These are phyloP conservation scores for Istiophorus platypterus DNA, from an alignment of 2,113 vertebrate species.

Conservation along the genomic window DNA sequence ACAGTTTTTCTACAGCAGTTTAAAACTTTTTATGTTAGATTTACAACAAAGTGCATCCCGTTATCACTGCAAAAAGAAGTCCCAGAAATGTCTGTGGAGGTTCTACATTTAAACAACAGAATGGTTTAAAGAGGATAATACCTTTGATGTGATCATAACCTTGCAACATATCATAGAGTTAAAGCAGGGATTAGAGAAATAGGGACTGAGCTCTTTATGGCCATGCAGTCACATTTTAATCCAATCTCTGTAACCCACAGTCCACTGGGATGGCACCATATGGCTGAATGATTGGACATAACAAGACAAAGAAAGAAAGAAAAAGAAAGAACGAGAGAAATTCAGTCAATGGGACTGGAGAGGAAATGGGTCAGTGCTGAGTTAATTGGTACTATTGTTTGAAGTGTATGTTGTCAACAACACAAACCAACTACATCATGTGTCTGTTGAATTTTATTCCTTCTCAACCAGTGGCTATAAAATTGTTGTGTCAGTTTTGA, in stretches of 20 bases:
- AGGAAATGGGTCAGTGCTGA: slow-evolving; percentile 6
- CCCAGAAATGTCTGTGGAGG: background rate
- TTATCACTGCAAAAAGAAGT: background rate
- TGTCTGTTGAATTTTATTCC: background rate
- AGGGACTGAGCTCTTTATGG: slow-evolving; percentile 65
- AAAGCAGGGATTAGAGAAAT: slow-evolving; percentile 69
- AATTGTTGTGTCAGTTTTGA: background rate
- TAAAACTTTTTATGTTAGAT: background rate
- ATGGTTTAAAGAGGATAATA: slow-evolving; percentile 61
- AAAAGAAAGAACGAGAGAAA: background rate
- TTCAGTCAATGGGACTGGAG: slow-evolving; percentile 21
- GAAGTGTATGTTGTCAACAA: slow-evolving; percentile 9
- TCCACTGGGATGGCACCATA: slow-evolving; percentile 51
- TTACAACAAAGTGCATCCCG: background rate
- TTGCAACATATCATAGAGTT: slow-evolving; percentile 62
- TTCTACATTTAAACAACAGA: slow-evolving; percentile 58
- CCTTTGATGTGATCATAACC: slow-evolving; percentile 72
- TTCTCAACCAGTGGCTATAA: background rate
- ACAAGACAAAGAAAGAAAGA: slow-evolving; percentile 22
- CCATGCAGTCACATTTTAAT: slow-evolving; percentile 71
- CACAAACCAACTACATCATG: background rate
- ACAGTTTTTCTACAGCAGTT: background rate
- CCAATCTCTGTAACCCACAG: slow-evolving; percentile 59
- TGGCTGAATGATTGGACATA: slow-evolving; percentile 47
- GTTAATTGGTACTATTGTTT: slow-evolving; percentile 10